Base-by-base conservation (phyloP, 2,113 vertebrate genomes). In the Desmodus rotundus region DNA sequence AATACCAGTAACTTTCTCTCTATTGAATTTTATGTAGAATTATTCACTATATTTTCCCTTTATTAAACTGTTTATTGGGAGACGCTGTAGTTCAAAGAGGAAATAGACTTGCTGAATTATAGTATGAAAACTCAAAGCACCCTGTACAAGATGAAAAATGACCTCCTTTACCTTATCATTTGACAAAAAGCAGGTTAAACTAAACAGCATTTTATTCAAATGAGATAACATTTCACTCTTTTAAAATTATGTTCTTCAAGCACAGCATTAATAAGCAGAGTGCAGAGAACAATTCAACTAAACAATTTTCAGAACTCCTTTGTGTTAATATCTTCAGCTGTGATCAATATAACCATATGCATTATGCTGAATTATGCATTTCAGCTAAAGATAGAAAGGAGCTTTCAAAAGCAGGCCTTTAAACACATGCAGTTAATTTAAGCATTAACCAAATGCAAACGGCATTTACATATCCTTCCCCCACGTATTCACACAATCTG, bases 401-500 rank as follows among this genome's bases (percentile, higher is more conserved):
- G 96, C 95, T 96, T 97, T 97, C 97, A 97, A 97, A 97, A 96
- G 97, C 96, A 94, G 95, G 89, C 93, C 93, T 92, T 97, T 96
- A 98, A 96, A 97, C 97, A 98, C 97, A 98, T 98, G 97, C 97
- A 95, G 97, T 96, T 98, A 97, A 98, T 98, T 98, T 98, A 98
- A 97, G 96, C 95, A 96, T 97, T 97, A 97, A 87, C 94, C 96
- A 97, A 97, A 97, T 97, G 94, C 97, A 96, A 96, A 93, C 97
- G 94, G 93, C 80, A 98, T 98, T 97, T 98, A 97, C 97, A 98
- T 98, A 98, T 96, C 89, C 97, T 96, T 96, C 87, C 93, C 84
- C 76, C 56, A 41, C 87, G 93, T 74, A 97, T 96, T 98, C 95
- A 97, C 96, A 97, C 97, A 98, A 96, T 97, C 97, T 98, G 97